Base-by-base conservation (phyloP, 2,797 vertebrate genomes). In the Catostomus latipinnis region DNA sequence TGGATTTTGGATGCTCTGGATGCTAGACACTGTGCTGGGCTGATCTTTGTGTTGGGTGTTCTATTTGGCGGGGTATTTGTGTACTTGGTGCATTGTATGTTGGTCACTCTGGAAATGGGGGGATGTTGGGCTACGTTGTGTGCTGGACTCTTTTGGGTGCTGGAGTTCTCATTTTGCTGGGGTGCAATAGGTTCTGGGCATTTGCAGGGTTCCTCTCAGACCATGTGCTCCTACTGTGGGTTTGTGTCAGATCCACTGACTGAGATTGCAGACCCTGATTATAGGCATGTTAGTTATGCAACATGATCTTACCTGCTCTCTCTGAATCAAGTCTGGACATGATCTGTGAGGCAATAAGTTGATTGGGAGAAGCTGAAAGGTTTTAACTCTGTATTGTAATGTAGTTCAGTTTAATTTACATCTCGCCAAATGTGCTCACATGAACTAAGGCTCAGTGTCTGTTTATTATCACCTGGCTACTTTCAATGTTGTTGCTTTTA, bases 251-350 rank as follows among this genome's bases (percentile, higher is more conserved):
- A 74, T 71, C 68, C 18, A 56, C 58, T 54, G 53, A 72, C 48
- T 7, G 53, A 80, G 66, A 77, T 76, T 74, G 76, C 76, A 80
- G 53, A 63, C 6, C 67, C 8, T 22, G 77, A 46, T 52, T 70
- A 18, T 69, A 18, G 79, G 83, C 79, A 78, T 76, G 80, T 79
- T 82, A 83, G 87, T 92, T 90, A 90, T 13, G 85, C 91, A 91
- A 91, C 89, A 82, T 82, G 83, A 85, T 82, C 54, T 70, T 89
- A 94, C 92, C 92, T 93, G 92, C 90, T 91, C 80, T 81, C 81
- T 82, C 87, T 82, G 81, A 80, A 76, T 88, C 92, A 87, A 84
- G 92, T 87, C 90, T 87, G 88, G 86, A 86, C 93, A 81, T 75
- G 92, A 89, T 82, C n/a, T 62, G 82, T 67, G 58, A 56, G n/a